Conservation (phyloP, 1,140 invertebrate genomes). For the Drosophila nigromelanica region DNA sequence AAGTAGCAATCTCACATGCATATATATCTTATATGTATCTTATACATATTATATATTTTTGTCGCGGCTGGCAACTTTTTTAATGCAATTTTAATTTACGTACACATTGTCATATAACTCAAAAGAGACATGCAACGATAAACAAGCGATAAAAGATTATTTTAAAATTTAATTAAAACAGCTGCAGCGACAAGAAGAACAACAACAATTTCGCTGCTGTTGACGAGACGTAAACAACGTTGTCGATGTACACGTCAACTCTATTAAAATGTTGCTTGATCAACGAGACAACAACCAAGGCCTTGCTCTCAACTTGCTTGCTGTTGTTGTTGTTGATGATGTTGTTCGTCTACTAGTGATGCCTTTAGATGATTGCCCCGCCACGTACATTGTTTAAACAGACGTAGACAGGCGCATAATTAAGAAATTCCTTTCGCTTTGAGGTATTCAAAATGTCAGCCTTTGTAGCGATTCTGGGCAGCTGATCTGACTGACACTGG, state of each 20-base stretch:
- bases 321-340: constrained; percentile 45
- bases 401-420: constrained; percentile 54
- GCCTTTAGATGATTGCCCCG: constrained; percentile 63
- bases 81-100: constrained; percentile 78
- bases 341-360: constrained; percentile 44
- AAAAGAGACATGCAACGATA: constrained; percentile 58
- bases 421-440: constrained; percentile 59
- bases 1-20: constrained; percentile 50
- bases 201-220: constrained; percentile 53
- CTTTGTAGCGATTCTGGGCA: background rate
- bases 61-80: constrained; percentile 55
- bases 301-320: constrained; percentile 6
- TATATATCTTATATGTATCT: background rate
- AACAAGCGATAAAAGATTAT: constrained; percentile 71
- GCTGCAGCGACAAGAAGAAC: constrained; percentile 33
- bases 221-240: constrained; percentile 75
- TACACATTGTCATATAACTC: constrained; percentile 74
- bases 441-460: constrained; percentile 26
- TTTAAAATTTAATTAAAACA: constrained; percentile 80
- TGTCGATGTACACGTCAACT: constrained; percentile 73
- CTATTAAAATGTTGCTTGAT: constrained; percentile 78
- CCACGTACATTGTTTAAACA: constrained; percentile 47
- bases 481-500: constrained; percentile 22
- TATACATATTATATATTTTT: constrained; percentile 3
- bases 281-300: constrained; percentile 61